Evolutionary conservation across 2,113 vertebrate genomes (phyloP).

Genomic region (Mirza zaza): DNA sequence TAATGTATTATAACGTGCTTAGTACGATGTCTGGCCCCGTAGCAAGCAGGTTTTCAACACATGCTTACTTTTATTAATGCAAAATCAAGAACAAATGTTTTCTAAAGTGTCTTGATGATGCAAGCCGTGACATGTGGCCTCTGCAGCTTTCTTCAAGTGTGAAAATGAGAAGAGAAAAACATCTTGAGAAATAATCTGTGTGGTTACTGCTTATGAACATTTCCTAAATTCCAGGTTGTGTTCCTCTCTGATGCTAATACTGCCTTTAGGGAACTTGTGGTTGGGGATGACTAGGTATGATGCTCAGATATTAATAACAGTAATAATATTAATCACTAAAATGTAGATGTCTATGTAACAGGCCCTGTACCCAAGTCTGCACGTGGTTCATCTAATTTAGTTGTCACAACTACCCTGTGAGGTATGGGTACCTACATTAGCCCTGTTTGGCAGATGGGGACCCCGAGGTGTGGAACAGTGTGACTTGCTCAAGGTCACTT

Average conservation of each 20-base stretch:
- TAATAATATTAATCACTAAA: not conserved
- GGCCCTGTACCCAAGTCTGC: not conserved
- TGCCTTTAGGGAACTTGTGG: not conserved
- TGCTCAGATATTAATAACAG: not conserved
- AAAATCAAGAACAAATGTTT: not conserved
- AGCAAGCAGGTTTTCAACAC: not conserved
- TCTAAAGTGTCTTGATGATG: conserved; percentile 12
- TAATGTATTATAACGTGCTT: not conserved
- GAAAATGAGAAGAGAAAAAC: conserved; percentile 11
- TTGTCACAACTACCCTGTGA: not conserved
- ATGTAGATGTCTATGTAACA: not conserved
- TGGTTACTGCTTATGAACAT: not conserved
- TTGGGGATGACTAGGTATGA: not conserved
- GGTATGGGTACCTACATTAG: not conserved
- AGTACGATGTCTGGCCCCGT: not conserved
- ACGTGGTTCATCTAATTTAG: not conserved
- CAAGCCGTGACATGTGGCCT: not conserved
- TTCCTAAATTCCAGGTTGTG: not conserved
- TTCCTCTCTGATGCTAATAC: not conserved
- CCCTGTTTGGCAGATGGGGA: not conserved
- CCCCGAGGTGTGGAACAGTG: not conserved
- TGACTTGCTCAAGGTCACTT: not conserved
- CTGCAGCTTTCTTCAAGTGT: not conserved
- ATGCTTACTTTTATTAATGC: not conserved
- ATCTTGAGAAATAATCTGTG: conserved; percentile 32